Base-by-base conservation (phyloP, 2,113 vertebrate genomes). In the Nothobranchius furzeri region DNA sequence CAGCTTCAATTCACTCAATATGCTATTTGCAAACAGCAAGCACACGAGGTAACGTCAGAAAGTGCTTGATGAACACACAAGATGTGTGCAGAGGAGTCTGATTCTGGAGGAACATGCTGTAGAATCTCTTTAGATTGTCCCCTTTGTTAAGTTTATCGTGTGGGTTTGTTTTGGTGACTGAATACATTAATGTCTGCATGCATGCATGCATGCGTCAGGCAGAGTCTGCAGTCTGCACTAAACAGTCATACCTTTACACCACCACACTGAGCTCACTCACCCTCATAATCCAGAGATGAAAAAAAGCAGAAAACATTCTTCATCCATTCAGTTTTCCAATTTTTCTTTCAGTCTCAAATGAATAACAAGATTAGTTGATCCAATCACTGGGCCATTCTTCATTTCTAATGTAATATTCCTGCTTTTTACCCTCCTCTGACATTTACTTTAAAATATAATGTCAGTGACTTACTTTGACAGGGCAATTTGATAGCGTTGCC, bases 241-340 rank as follows among this genome's bases (percentile, higher is more conserved):
- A 81, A 58, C 78, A 72, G 52, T 79, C 70, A 82, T 84, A 79
- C 83, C 76, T 85, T 78, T 70, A 75, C 78, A 80, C 80, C 51
- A 84, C 62, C 76, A 20, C 73, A 63, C 48, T 40, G 71, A 30
- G 30, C 30, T 30, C 30, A 30, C 30, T 3, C 12, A 47, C 64
- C 30, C 42, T 84, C 76, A 79, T 60, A 73, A 52, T 81, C 69
- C 76, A 42, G 57, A 60, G 76, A 73, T 17, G 63, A 48, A 51
- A 15, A 20, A 10, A 20, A 36, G 50, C 36, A 58, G 3, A 40
- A 36, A 65, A 63, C 43, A 66, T 20, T 46, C 9, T 24, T 24
- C 6, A 61, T 57, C 62, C 30, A 9, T 60, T 73, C 59, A 24
- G 9, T 35, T 1, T 46, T 45, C 15, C 36, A 0, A 30, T 64